Conservation (phyloP, 2,113 vertebrate species). For the Pachycephala philippinensis region DNA sequence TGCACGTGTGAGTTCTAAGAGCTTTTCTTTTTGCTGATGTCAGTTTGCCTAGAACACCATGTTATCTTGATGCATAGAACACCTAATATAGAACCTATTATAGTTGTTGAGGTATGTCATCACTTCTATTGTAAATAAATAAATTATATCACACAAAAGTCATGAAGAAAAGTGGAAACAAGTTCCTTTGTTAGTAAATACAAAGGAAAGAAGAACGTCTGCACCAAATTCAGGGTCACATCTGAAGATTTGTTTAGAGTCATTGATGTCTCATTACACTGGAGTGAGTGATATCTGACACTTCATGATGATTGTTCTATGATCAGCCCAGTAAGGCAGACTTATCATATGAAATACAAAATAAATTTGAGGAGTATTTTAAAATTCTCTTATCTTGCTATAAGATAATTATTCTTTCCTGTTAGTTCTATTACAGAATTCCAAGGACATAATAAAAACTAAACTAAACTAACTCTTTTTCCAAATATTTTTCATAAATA, state of each 20-base stretch:
- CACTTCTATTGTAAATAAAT: background rate
- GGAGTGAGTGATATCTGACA: background rate
- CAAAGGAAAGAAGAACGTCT: background rate
- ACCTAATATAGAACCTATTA: background rate
- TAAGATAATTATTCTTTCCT: background rate
- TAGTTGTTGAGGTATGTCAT: background rate
- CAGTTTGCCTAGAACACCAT: background rate
- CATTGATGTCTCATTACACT: background rate
- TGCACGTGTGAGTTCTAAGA: background rate
- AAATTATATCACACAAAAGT: background rate
- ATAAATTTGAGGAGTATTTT: background rate
- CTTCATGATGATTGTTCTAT: background rate
- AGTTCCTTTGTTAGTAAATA: background rate
- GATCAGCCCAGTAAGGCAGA: background rate
- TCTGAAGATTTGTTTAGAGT: background rate
- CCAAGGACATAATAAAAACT: background rate
- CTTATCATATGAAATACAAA: background rate
- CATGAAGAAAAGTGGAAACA: background rate
- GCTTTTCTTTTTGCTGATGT: background rate
- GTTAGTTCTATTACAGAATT: background rate
- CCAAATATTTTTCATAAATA: background rate
- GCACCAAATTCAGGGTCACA: background rate
- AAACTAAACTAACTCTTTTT: background rate
- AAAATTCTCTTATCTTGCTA: background rate
- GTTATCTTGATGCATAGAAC: background rate